Evolutionary conservation across 2,113 vertebrate genomes (phyloP), one percentile per base, ranked within the genome.

Genomic region (Pontoporia blainvillei): DNA sequence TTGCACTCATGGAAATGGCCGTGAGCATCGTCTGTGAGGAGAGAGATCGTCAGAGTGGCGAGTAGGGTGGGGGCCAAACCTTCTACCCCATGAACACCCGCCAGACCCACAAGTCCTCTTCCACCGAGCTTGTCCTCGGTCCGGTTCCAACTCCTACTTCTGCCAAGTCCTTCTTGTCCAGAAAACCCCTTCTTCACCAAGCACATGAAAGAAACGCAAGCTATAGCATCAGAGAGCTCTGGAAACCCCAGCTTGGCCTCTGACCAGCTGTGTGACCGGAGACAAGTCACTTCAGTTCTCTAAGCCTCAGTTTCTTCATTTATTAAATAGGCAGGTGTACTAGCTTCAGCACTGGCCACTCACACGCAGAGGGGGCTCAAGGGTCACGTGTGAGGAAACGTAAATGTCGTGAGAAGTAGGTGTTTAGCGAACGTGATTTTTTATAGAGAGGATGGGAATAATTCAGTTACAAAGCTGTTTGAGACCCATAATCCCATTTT

Each of bases 1-100:
- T 99, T 2, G 99, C 99, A 8, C 99, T 99, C 99, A 99, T 99
- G 36, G 99, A 99, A 98, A 99, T 99, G 98, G 99, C 99, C 25
- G 99, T 99, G 98, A 99, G 99, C 99, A 99, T 99, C 15, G 99
- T 99, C 99, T 99, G 99, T 13, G 67, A 98, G 96, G 95, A 97
- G 85, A 95, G 94, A 98, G 97, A 86, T 83, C n/a, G 17, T 94
- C 71, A 97, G 92, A 64, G 69, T 1, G 31, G 84, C 1, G 1
- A 84, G 91, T 78, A 67, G 49, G 90, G 78, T 17, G 57, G 95
- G 91, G 97, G 95, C 97, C 96, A 94, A 82, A 46, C 41, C 86
- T 57, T 71, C 34, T n/a, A 81, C 72, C 96, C 97, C 67, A 64
- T 34, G 82, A 92, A 86, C 86, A 95, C 78, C 84, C 25, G 67